Evolutionary conservation across 2,113 vertebrate species (phyloP), one percentile per base, ranked within the genome.

Genomic region (Chaetura pelagica): DNA sequence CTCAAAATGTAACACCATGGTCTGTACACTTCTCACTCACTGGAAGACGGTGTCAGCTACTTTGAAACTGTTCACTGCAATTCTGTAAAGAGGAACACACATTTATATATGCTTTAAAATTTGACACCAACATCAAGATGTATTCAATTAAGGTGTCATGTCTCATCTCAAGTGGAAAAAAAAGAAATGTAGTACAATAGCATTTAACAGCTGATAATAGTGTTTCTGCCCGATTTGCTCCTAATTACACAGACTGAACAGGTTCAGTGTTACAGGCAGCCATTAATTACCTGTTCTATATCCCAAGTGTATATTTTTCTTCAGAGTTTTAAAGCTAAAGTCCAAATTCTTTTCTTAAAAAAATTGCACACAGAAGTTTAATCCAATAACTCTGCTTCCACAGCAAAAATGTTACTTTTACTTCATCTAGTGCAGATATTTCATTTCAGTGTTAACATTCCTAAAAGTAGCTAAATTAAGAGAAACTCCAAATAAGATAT

Each of bases 141-240:
- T 59, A 89, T 97, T 97, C 93, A 97, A 91, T 97, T 97, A 97
- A 96, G 64, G 48, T 94, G 93, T 94, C 96, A 96, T 76, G 80
- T 96, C 92, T 97, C 90, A 95, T 82, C 86, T 97, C 92, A 96
- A 95, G 83, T 90, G 78, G 76, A 97, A 97, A 97, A 97, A 96
- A 93, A 94, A 94, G 85, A 97, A 97, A 95, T 69, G 35, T 42
- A 71, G 72, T 78, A 96, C 96, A 95, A 94, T 92, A 95, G 83
- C 90, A 93, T 97, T 97, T 97, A 97, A 96, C 89, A 97, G 84
- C 93, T 97, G 93, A 97, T 96, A 97, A 97, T 84, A 97, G 94
- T 94, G 82, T 96, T 98, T 97, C 97, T 97, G 95, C 92, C 83
- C 84, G 94, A 97, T 97, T 97, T 94, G 75, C 68, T 95, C 44